Evolutionary conservation across 2,797 vertebrate genomes (phyloP).

Genomic region (Myiotriccus ornatus): DNA sequence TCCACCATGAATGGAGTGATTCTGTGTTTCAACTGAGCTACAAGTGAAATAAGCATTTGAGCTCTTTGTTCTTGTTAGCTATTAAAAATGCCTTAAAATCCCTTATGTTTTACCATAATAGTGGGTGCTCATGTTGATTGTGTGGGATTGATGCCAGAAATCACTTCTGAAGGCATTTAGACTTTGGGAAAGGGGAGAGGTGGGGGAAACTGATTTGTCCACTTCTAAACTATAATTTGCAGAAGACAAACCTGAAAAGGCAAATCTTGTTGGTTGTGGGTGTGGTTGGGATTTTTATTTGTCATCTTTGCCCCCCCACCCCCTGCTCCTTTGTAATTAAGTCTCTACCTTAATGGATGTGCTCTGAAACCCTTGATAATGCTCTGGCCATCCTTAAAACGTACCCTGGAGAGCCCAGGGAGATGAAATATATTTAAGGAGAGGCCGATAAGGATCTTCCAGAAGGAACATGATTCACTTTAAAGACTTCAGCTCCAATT

Average conservation of each 20-base stretch:
- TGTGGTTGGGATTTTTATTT: conserved; percentile 9
- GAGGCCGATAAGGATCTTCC: conserved; percentile 13
- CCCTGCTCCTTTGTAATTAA: neutral
- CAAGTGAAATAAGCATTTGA: neutral
- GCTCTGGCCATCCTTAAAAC: neutral
- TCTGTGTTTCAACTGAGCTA: neutral
- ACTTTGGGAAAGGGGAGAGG: neutral
- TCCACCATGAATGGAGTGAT: neutral
- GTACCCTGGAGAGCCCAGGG: neutral
- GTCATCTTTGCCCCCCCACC: neutral
- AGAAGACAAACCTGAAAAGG: neutral
- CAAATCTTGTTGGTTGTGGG: neutral
- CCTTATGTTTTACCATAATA: neutral
- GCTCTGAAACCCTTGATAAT: neutral
- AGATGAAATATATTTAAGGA: conserved; percentile 4
- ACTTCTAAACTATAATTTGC: neutral
- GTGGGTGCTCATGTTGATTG: neutral
- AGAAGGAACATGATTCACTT: neutral
- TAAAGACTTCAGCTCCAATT: conserved; percentile 16
- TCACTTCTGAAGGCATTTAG: neutral
- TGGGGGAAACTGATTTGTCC: neutral
- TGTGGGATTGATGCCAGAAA: neutral
- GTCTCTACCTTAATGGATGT: conserved; percentile 4
- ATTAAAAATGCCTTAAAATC: neutral
- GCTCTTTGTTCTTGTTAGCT: neutral